Base-by-base conservation (phyloP, 2,797 vertebrate genomes). In the Pangasius krempfi region DNA sequence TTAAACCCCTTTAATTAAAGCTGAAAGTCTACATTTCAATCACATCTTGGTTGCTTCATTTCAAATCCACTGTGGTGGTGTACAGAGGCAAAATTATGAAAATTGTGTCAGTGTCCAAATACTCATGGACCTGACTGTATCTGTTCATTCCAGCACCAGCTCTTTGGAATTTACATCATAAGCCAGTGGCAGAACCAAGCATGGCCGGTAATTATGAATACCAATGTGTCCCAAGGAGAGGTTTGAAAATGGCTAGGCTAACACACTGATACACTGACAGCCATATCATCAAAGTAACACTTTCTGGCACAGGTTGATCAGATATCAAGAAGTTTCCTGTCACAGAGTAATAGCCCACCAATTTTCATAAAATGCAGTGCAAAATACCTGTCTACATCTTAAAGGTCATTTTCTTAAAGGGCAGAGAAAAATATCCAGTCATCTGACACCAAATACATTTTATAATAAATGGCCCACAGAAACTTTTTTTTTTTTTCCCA, bases 331-430 rank as follows among this genome's bases (percentile, higher is more conserved):
- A 0, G 5, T n/a, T 76, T n/a, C 73, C 73, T 76, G 44, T 52
- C 70, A 73, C 20, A 13, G 4, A 13, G 4, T 13, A 80, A 33
- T 9, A 79, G 50, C 47, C 50, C 50, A 54, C 27, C 27, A 79
- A 79, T 79, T 54, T 52, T 56, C 52, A 56, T 56, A 80, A 56
- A 80, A 8, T 56, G 76, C n/a, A 27, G 40, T 27, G 44, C 30
- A 40, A 22, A 81, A 60, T 78, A 78, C 52, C 47, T 27, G 66
- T 52, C 75, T 27, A 52, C 52, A 58, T 58, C 54, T 20, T 58
- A 58, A 81, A 81, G 79, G 52, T 58, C 54, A 80, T 80, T 80
- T 80, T 37, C 78, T 80, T 80, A 56, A 80, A 80, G 78, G 76
- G 14, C 78, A 80, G 16, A 80, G 47, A 80, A 33, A 56, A 80